These are phyloP conservation scores for Zaprionus inermis DNA, from an alignment of 1,140 invertebrate genomes.

Conservation along the genomic window DNA sequence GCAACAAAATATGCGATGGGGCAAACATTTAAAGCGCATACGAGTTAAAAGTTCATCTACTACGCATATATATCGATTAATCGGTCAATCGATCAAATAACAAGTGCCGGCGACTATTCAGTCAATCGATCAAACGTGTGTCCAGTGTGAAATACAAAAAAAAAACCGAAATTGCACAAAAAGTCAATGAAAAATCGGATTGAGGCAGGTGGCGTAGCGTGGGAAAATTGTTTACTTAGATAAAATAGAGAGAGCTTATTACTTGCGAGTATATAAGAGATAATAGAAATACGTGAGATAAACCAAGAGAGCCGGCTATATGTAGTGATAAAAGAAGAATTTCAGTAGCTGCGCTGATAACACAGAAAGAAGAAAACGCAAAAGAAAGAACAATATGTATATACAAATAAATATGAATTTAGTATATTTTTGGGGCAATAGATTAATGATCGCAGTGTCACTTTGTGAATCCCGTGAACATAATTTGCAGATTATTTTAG, in stretches of 20 bases:
- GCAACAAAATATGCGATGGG: constrained; percentile 63
- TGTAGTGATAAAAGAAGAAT: constrained; percentile 16
- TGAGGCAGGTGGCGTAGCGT: constrained; percentile 60
- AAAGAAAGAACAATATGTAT: neutral
- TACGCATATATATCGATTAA: neutral
- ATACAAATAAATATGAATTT: constrained; percentile 9
- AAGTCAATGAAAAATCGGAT: constrained; percentile 58
- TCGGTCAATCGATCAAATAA: constrained; percentile 30
- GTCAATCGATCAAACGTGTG: constrained; percentile 30
- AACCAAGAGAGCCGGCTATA: constrained; percentile 4
- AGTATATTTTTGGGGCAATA: constrained; percentile 6
- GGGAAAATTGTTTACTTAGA: constrained; percentile 68
- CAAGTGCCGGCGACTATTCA: constrained; percentile 33
- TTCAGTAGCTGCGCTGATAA: constrained; percentile 39
- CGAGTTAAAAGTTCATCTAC: constrained; percentile 47
- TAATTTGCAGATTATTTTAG: constrained; percentile 42
- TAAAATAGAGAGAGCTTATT: constrained; percentile 23
- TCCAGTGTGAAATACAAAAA: constrained; percentile 23
- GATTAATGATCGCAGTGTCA: constrained; percentile 66
- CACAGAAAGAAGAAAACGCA: neutral
- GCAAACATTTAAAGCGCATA: constrained; percentile 41
- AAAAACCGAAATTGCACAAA: constrained; percentile 32
- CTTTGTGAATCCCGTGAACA: constrained; percentile 52
- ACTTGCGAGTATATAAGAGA: constrained; percentile 12
- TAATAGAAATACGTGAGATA: constrained; percentile 46